Base-by-base conservation (phyloP, 1,140 invertebrate species). In the Protaetia brevitarsis region DNA sequence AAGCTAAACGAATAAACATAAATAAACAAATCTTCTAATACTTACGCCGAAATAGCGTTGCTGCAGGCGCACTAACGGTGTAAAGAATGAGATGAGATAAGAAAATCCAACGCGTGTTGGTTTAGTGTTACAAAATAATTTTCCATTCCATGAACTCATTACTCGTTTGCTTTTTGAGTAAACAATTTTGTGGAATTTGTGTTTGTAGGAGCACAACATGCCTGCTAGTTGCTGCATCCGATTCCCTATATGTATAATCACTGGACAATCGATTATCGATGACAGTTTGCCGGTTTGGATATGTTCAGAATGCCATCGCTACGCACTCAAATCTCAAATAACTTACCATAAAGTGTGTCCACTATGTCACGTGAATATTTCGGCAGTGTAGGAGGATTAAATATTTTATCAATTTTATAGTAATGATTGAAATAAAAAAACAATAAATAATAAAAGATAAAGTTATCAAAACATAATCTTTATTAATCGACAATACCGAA, bases 191-290 rank as follows among this genome's bases (percentile, higher is more conserved):
- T 26, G 19, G 10, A 56, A n/a, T 7, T 29, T 61, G 30, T 60
- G 68, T 69, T 69, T 82, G 23, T 69, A 94, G 90, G 88, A 88
- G 85, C 60, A 87, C 87, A 0, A 77, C 83, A 0, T 98, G 96
- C 80, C 85, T n/a, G n/a, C 88, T 0, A 89, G 86, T 66, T 99
- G 96, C 78, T 85, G 87, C 51, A 87, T 85, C 0, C 87, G 88
- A 65, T 96, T 96, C 78, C 87, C 91, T 0, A 88, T 88, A 3
- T 98, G 96, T 75, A 85, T 95, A 10, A 88, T 89, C 1, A 89
- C 91, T 0, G 95, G 95, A 0, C 84, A 87, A 69, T 88, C 92
- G 0, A 82, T 96, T n/a, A 86, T 90, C 76, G 88, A 93, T 82
- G 88, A 28, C 80, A n/a, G 77, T 36, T 82, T 86, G 51, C 86